Percentiles rank a stretch among this genome's conserved stretches.
phyloP scores from a whole-genome alignment of 1,140 invertebrate species.

The Drosophila orena region DNA sequence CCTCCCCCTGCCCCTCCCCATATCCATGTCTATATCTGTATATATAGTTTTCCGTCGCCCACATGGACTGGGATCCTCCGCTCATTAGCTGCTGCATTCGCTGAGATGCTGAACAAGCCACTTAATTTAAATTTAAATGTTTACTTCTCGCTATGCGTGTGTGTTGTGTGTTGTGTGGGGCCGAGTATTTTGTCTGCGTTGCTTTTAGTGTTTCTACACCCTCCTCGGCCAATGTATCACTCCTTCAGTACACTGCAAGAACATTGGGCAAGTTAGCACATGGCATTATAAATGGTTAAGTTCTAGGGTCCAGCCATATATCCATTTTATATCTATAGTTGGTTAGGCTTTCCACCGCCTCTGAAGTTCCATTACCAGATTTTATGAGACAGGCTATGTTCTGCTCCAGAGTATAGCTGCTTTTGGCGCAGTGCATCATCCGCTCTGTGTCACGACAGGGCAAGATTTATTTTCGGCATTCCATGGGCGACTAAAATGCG shows the following conservation, averaged over 20 bases:
- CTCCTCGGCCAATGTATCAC: constrained; percentile 7
- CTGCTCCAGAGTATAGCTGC: too few species aligned
- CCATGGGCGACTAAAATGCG: constrained; percentile 73
- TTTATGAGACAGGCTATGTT: too few species aligned
- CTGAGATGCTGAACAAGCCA: constrained; percentile 77
- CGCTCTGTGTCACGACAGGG: constrained; percentile 55
- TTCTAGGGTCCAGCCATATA: too few species aligned
- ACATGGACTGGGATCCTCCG: constrained; percentile 33
- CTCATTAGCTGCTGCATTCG: constrained; percentile 78
- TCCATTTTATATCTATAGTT: too few species aligned
- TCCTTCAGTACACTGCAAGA: constrained; percentile 18
- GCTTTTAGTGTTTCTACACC: constrained; percentile 8
- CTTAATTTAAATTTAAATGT: constrained; percentile 84
- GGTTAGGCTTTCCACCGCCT: too few species aligned
- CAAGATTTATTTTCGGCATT: constrained; percentile 81
- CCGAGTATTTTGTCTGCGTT: constrained; percentile 69
- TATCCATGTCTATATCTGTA: background rate
- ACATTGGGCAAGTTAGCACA: background rate
- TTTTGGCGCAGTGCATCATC: constrained; percentile 5
- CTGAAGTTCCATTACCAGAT: too few species aligned
- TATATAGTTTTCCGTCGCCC: background rate
- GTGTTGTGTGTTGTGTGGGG: constrained; percentile 52
- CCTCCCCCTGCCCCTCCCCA: too few species aligned
- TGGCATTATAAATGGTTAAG: too few species aligned
- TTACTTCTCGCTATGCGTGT: constrained; percentile 76